phyloP scores from a whole-genome alignment of 1,140 invertebrate species.

The Melipona quadrifasciata region DNA sequence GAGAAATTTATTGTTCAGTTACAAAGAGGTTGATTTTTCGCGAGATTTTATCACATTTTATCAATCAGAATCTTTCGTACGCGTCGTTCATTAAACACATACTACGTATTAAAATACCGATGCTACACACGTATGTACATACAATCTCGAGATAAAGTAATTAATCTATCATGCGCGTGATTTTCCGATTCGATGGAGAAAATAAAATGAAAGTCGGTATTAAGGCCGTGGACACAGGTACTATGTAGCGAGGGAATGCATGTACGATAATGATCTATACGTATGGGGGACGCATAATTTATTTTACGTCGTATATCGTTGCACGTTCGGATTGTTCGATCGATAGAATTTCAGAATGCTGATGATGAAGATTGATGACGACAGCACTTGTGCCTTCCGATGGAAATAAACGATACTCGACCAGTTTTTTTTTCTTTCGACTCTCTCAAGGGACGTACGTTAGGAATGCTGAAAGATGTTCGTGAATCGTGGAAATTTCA shows the following conservation, averaged over 20 bases:
- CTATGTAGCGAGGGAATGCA: background rate
- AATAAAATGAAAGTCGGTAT: conserved; percentile 34
- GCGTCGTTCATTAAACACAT: background rate
- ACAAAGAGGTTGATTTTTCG: background rate
- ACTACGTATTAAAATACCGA: background rate
- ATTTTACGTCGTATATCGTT: conserved; percentile 17
- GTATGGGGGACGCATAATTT: conserved; percentile 17
- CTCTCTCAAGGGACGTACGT: background rate
- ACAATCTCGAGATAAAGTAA: background rate
- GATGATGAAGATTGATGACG: conserved; percentile 39
- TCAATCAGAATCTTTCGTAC: background rate
- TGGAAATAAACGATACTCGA: background rate
- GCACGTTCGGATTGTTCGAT: conserved; percentile 29
- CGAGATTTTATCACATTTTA: too few species aligned
- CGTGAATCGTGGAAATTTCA: background rate
- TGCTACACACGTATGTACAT: background rate
- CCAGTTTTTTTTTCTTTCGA: background rate
- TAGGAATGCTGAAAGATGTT: background rate
- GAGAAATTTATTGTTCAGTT: background rate
- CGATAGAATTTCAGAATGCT: conserved; percentile 11
- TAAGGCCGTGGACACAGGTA: background rate
- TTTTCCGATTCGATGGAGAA: conserved; percentile 14
- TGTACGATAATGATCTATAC: conserved; percentile 25
- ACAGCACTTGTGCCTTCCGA: background rate
- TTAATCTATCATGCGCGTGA: conserved; percentile 10